Conservation (phyloP, 2,797 vertebrate genomes). For the Octomys mimax region DNA sequence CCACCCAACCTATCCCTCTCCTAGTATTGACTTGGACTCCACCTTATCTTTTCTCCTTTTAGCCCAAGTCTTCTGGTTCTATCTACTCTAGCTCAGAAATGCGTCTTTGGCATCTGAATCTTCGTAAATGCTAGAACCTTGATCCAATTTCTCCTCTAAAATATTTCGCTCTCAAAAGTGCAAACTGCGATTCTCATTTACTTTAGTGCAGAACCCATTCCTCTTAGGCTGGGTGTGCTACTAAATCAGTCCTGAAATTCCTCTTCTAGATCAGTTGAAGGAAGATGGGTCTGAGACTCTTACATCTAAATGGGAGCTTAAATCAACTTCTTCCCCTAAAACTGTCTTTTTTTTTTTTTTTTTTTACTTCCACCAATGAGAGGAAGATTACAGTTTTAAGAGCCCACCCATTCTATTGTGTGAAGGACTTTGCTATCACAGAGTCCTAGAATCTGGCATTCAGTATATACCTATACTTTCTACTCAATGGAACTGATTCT, state of each 20-base stretch:
- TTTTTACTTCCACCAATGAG: background rate
- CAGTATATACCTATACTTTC: background rate
- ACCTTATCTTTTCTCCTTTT: conserved; percentile 28
- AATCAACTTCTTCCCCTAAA: background rate
- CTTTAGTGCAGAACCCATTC: conserved; percentile 42
- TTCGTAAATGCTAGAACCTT: background rate
- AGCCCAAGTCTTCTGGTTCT: background rate
- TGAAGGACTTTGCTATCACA: background rate
- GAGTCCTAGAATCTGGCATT: background rate
- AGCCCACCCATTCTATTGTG: background rate
- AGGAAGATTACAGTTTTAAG: background rate
- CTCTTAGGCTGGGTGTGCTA: background rate
- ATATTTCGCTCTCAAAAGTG: conserved; percentile 26
- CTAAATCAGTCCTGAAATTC: conserved; percentile 4
- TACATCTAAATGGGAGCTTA: background rate
- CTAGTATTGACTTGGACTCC: conserved; percentile 41
- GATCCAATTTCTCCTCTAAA: background rate
- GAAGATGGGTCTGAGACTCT: background rate
- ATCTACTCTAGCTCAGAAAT: background rate
- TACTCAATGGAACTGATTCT: background rate
- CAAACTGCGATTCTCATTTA: background rate
- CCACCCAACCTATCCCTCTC: conserved; percentile 61
- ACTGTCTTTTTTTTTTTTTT: conserved; percentile 21
- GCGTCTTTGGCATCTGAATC: background rate
- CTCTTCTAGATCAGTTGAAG: conserved; percentile 1